phyloP scores from a whole-genome alignment of 2,113 vertebrate genomes.

The Heloderma charlesbogerti region DNA sequence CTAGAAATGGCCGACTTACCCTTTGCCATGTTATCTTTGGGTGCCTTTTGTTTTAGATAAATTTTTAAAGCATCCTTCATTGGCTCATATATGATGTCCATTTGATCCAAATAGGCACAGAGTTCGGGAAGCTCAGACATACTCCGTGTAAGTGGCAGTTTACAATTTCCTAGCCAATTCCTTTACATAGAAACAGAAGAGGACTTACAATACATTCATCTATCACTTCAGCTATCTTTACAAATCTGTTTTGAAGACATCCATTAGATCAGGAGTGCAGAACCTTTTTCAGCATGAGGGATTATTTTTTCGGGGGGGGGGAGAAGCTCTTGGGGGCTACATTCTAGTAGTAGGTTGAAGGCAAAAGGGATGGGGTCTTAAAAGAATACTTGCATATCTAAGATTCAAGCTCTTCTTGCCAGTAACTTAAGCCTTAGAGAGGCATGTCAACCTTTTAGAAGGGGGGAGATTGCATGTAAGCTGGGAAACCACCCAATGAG shows the following conservation, averaged over 20 bases:
- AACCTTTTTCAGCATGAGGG: too few species aligned
- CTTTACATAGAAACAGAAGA: constrained; percentile 52
- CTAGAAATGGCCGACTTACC: constrained; percentile 44
- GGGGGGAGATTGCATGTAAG: too few species aligned
- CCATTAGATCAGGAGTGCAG: neutral
- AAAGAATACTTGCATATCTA: too few species aligned
- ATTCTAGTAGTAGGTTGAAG: too few species aligned
- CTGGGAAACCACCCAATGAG: too few species aligned
- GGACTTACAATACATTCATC: neutral
- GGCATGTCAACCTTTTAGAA: too few species aligned
- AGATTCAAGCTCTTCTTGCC: too few species aligned
- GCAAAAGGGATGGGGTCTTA: too few species aligned
- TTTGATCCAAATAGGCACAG: constrained; percentile 75
- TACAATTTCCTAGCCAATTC: constrained; percentile 77
- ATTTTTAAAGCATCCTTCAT: constrained; percentile 74
- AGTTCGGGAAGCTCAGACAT: constrained; percentile 72
- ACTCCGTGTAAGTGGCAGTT: constrained; percentile 69
- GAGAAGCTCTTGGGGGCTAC: too few species aligned
- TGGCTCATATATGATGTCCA: constrained; percentile 69
- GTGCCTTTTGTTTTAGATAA: constrained; percentile 63
- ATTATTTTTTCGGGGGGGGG: too few species aligned
- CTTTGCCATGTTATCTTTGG: constrained; percentile 32
- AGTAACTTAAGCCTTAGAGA: too few species aligned
- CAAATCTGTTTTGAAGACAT: neutral
- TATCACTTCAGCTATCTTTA: neutral